Evolutionary conservation across 1,140 invertebrate species (phyloP), one percentile per base, ranked within the genome.

Genomic region (Prorops nasuta): DNA sequence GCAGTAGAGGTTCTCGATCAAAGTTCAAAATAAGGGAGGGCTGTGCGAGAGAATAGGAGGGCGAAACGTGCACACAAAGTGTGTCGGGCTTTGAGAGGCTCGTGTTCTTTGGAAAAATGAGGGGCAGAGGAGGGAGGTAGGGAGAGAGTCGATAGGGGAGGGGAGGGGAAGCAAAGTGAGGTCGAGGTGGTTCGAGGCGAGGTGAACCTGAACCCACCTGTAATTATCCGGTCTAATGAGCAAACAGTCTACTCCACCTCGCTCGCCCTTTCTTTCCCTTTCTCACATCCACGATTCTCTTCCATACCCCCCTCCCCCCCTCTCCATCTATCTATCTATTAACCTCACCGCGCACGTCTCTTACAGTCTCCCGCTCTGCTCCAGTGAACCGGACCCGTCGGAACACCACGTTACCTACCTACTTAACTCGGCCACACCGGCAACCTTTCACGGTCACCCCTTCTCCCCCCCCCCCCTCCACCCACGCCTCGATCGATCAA

Each of bases 181-280:
- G 51, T 48, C 34, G 45, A 65, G 49, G 51, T 31, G 44, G 58
- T 51, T 41, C 44, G 52, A 57, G 62, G 56, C 52, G 48, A 66
- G 59, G 57, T 64, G 61, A 70, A 59, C 19, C 55, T 51, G 53
- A 52, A 49, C 61, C 62, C 63, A 69, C 66, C 69, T 68, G 63
- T 65, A 74, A 74, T 73, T 74, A 74, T 71, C 67, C 71, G 71
- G 68, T 73, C 71, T 74, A 74, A 72, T 74, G 72, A 74, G 68
- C 68, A 74, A 73, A 73, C 69, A 74, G 69, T 67, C 61, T 60
- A 54, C 45, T 60, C 48, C 34, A 17, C 49, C 44, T 44, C 36
- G 34, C 39, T 61, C 24, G 4, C 4, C 6, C n/a, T 37, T 28
- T 49, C 42, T 49, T 34, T 52, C 46, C 48, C 49, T 22, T 44